Conservation (phyloP, 2,113 vertebrate species). For the Cinclus cinclus region DNA sequence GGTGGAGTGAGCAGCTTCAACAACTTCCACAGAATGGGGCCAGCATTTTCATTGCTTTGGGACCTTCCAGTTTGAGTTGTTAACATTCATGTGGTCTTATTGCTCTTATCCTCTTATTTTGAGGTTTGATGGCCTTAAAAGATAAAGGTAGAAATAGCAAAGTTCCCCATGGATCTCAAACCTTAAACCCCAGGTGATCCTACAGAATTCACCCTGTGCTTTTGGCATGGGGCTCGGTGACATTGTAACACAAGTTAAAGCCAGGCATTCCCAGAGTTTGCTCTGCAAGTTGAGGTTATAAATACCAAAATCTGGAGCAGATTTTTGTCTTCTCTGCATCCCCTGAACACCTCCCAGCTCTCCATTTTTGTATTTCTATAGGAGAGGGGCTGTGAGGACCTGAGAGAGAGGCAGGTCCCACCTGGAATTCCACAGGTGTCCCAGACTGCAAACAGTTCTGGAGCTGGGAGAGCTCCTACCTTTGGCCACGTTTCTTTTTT, state of each 20-base stretch:
- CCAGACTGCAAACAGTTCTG: neutral
- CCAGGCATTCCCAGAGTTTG: neutral
- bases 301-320: neutral
- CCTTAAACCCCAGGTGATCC: neutral
- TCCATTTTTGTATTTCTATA: neutral
- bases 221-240: neutral
- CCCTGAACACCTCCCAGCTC: neutral
- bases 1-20: neutral
- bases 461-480: neutral
- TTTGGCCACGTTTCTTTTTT: neutral
- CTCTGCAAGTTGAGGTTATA: neutral
- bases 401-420: neutral
- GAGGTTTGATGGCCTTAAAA: neutral
- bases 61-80: neutral
- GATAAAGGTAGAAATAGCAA: neutral
- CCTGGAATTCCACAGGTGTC: neutral
- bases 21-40: neutral
- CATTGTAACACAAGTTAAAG: neutral
- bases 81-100: neutral
- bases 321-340: neutral
- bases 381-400: neutral
- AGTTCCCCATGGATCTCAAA: neutral
- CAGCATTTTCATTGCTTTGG: neutral
- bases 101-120: neutral
- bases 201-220: neutral